These are phyloP conservation scores for Colostygia pectinataria DNA, from an alignment of 2,888 invertebrate genomes.

Conservation along the genomic window DNA sequence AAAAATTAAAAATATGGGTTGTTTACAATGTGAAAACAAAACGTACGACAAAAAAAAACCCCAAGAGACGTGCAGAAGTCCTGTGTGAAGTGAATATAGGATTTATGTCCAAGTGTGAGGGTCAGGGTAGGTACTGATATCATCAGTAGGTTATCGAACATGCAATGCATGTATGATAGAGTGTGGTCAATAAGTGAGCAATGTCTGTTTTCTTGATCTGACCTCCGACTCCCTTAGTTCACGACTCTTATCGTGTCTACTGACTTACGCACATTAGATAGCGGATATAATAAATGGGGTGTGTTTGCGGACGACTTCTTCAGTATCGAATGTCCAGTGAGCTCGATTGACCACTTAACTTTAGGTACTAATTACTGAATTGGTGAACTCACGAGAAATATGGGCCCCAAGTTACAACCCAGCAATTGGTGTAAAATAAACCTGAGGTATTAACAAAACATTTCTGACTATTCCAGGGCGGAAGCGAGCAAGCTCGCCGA, in stretches of 20 bases:
- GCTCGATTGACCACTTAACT: conserved; percentile 50
- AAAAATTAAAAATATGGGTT: no score
- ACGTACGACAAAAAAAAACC: no score
- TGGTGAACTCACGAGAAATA: conserved; percentile 4
- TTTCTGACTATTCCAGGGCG: conserved; percentile 62
- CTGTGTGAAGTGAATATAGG: conserved; percentile 45
- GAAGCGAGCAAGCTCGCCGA: conserved; percentile 69
- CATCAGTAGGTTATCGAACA: conserved; percentile 68
- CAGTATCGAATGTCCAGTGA: conserved; percentile 63
- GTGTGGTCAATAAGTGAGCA: conserved; percentile 66
- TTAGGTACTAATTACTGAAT: conserved; percentile 41
- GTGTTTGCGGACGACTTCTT: conserved; percentile 66
- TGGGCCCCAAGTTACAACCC: neutral
- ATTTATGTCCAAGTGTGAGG: conserved; percentile 44
- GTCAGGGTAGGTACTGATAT: conserved; percentile 59
- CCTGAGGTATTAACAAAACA: conserved; percentile 28
- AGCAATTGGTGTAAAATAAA: conserved; percentile 15
- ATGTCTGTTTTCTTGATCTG: conserved; percentile 64
- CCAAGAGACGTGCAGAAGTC: conserved; percentile 24
- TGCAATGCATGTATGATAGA: conserved; percentile 63
- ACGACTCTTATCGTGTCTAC: conserved; percentile 61
- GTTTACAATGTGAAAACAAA: no score
- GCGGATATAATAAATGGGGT: conserved; percentile 76
- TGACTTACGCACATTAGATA: conserved; percentile 75
- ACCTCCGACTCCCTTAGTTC: conserved; percentile 64